Evolutionary conservation across 2,888 invertebrate genomes (phyloP).

Genomic region (Rhaphigaster nebulosa): DNA sequence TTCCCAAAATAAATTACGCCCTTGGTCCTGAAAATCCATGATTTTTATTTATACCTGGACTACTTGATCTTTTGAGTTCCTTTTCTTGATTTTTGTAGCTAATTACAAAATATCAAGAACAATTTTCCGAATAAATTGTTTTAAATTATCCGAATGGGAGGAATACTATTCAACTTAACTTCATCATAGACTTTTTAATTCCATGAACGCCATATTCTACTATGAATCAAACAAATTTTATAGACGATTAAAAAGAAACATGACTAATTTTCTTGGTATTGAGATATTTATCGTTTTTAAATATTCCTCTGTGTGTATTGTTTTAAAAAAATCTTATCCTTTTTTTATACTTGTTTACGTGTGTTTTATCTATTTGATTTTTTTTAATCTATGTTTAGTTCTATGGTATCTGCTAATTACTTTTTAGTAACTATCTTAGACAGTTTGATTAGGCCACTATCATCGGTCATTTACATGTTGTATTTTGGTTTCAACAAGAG

Average conservation of each 20-base stretch:
- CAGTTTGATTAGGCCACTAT: not conserved
- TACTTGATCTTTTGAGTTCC: too few species aligned
- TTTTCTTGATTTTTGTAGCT: too few species aligned
- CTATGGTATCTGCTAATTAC: not conserved
- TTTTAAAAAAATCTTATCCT: not conserved
- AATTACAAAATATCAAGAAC: too few species aligned
- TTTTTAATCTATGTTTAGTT: not conserved
- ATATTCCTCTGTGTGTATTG: not conserved
- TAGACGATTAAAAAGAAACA: not conserved
- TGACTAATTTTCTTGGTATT: not conserved
- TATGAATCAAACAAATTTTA: not conserved
- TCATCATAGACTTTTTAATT: not conserved
- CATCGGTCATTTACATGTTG: not conserved
- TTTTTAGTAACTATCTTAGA: not conserved
- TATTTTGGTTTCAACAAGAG: not conserved
- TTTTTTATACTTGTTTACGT: slow-evolving; percentile 1
- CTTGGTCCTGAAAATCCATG: too few species aligned
- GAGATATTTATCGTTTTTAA: not conserved
- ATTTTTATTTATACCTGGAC: too few species aligned
- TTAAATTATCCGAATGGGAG: too few species aligned
- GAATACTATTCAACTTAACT: not conserved
- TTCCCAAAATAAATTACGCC: not conserved
- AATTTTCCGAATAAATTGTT: too few species aligned
- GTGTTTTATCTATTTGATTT: not conserved
- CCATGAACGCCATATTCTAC: not conserved